Evolutionary conservation across 2,888 invertebrate species (phyloP).

Genomic region (Hydrotaea diabolus): DNA sequence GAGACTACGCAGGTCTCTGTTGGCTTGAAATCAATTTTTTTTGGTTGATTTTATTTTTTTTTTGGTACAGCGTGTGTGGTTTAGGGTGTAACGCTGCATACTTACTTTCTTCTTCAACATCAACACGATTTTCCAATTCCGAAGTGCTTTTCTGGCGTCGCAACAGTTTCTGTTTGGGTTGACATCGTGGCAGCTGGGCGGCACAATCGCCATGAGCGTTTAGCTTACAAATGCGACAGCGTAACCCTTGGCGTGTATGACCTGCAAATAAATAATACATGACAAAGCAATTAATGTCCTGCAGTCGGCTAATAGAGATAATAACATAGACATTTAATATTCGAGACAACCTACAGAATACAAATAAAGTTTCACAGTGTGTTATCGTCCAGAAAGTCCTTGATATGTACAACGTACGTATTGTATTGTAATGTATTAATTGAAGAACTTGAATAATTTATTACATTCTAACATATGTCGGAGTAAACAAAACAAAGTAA

Average conservation of each 20-base stretch:
- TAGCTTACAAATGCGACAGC: constrained; percentile 94
- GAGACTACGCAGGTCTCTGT: background rate
- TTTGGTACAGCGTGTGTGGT: background rate
- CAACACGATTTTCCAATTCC: constrained; percentile 88
- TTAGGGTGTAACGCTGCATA: constrained; percentile 71
- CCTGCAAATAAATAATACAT: constrained; percentile 82
- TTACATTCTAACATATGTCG: no score
- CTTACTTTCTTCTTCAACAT: constrained; percentile 92
- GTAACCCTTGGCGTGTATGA: constrained; percentile 94
- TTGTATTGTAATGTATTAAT: no score
- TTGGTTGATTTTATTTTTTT: background rate
- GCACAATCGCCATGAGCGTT: constrained; percentile 95
- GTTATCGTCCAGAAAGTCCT: no score
- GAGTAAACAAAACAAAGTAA: no score
- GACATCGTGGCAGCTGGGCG: constrained; percentile 90
- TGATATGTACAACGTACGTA: no score
- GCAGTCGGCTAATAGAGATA: no score
- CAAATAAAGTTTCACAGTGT: background rate
- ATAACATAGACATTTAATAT: no score
- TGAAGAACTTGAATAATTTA: no score
- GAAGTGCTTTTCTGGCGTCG: constrained; percentile 95
- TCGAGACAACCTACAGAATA: background rate
- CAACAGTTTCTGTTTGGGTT: constrained; percentile 91
- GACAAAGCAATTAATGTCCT: no score
- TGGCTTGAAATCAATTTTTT: background rate